Evolutionary conservation across 2,113 vertebrate genomes (phyloP).

Genomic region (Rhea pennata): DNA sequence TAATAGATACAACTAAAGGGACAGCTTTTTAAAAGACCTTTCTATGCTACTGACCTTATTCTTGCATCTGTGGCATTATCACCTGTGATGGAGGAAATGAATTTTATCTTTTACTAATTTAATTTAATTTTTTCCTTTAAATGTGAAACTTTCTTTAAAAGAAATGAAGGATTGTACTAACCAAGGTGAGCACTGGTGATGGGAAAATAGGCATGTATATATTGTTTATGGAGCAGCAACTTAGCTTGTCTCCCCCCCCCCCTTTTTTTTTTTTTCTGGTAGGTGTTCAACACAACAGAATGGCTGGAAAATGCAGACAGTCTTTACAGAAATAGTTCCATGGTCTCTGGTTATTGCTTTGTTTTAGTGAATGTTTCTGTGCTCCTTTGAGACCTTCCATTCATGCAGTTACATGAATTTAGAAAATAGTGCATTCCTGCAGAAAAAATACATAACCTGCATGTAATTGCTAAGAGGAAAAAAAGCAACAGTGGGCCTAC

Average conservation of each 20-base stretch:
- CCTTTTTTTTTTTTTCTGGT: background rate
- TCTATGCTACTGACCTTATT: background rate
- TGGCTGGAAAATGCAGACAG: background rate
- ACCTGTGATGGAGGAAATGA: background rate
- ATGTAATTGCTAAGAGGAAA: constrained; percentile 48
- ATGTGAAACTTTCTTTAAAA: constrained; percentile 52
- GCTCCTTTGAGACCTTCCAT: constrained; percentile 15
- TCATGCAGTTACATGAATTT: background rate
- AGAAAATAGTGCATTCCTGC: constrained; percentile 32
- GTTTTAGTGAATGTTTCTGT: background rate
- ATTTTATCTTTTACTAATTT: constrained; percentile 40
- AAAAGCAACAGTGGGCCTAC: background rate
- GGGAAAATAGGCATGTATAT: constrained; percentile 44
- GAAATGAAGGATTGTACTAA: constrained; percentile 60
- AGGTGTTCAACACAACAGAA: background rate
- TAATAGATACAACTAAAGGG: background rate
- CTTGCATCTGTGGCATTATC: background rate
- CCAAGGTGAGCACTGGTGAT: constrained; percentile 61
- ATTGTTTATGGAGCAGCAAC: constrained; percentile 3
- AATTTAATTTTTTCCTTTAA: constrained; percentile 44
- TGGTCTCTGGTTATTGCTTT: constrained; percentile 25
- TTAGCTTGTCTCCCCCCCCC: background rate
- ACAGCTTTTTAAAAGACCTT: background rate
- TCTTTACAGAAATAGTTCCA: background rate
- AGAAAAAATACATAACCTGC: constrained; percentile 21